Percentiles rank a stretch among this genome's conserved stretches.
Conservation (phyloP, 1,140 invertebrate species). For the Pseudomyrmex sp. region DNA sequence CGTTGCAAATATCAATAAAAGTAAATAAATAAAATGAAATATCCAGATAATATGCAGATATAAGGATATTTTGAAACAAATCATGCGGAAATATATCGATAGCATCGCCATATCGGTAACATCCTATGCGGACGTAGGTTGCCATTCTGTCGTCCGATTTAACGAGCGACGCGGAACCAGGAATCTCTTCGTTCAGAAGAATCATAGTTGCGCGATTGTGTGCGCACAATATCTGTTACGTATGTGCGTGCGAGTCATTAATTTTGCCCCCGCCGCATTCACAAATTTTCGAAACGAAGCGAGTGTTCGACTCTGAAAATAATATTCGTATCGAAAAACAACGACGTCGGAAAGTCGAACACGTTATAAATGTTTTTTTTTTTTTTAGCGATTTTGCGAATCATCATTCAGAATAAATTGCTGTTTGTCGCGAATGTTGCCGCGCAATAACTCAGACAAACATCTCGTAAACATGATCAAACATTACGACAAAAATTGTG, state of each 20-base stretch:
- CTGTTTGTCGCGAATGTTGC: conserved; percentile 28
- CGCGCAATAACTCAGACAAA: conserved; percentile 3
- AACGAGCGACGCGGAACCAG: conserved; percentile 27
- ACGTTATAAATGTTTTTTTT: conserved; percentile 26
- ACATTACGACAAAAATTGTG: neutral
- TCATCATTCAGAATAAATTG: conserved; percentile 1
- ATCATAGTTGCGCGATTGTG: conserved; percentile 5
- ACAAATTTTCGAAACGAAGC: conserved; percentile 5
- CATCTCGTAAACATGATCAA: conserved; percentile 2
- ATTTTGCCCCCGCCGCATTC: neutral
- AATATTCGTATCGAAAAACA: neutral
- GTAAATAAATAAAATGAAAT: too few species aligned
- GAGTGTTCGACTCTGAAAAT: neutral
- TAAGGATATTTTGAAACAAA: neutral
- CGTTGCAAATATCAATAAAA: neutral
- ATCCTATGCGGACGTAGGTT: conserved; percentile 16
- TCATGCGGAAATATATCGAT: neutral
- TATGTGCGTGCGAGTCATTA: neutral
- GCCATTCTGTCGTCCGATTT: conserved; percentile 40
- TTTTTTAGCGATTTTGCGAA: conserved; percentile 20
- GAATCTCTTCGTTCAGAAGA: conserved; percentile 41
- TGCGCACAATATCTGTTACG: neutral
- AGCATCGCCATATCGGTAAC: conserved; percentile 1
- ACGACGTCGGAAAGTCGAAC: conserved; percentile 10
- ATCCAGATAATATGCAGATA: neutral